phyloP scores from a whole-genome alignment of 2,797 vertebrate genomes.

The Orestias chungarensis region DNA sequence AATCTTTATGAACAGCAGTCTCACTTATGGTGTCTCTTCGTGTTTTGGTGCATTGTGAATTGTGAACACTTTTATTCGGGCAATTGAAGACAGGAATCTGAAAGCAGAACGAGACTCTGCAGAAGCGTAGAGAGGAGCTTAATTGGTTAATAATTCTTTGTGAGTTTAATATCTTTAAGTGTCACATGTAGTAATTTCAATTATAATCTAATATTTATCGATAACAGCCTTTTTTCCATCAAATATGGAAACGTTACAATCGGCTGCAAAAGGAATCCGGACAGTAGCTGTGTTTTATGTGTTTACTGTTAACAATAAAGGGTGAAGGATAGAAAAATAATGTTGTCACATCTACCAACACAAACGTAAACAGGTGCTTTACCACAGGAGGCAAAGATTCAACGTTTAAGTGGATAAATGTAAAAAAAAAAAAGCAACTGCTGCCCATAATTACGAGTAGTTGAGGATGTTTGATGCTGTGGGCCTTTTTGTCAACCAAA shows the following conservation, averaged over 20 bases:
- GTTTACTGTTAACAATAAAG: not conserved
- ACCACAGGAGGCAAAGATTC: too few species aligned
- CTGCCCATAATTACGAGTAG: too few species aligned
- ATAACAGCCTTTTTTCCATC: not conserved
- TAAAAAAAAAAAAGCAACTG: too few species aligned
- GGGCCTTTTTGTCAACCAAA: not conserved
- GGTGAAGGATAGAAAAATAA: too few species aligned
- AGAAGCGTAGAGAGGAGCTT: not conserved
- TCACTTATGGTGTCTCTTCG: not conserved
- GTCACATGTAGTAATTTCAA: not conserved
- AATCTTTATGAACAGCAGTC: not conserved
- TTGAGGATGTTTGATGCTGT: too few species aligned
- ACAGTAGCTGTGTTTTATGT: not conserved
- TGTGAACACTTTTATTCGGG: not conserved
- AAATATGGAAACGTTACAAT: constrained; percentile 1
- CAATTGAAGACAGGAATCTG: not conserved
- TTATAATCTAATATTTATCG: not conserved
- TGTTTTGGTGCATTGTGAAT: not conserved
- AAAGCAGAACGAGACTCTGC: not conserved
- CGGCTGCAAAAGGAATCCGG: not conserved
- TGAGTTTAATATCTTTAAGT: constrained; percentile 4
- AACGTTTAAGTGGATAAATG: too few species aligned
- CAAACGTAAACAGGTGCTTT: not conserved
- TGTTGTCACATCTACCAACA: too few species aligned
- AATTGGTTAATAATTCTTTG: constrained; percentile 4